phyloP scores from a whole-genome alignment of 2,113 vertebrate genomes.

The Saimiri boliviensis region DNA sequence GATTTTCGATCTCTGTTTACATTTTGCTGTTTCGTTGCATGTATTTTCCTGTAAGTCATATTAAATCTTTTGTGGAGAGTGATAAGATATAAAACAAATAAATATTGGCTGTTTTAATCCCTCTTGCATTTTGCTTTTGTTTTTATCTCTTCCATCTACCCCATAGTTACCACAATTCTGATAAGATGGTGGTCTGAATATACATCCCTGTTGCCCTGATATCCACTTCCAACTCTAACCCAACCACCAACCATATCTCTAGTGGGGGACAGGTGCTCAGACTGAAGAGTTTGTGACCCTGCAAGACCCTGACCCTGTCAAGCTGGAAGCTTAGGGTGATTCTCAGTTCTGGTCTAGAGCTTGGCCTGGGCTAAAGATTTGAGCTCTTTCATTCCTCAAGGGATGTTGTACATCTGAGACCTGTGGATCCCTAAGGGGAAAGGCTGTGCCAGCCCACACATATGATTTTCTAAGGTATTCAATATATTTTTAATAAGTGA shows the following conservation, averaged over 20 bases:
- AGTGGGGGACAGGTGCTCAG: neutral
- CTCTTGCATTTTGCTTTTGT: neutral
- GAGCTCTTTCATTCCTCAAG: neutral
- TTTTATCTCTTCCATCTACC: constrained; percentile 1
- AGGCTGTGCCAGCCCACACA: neutral
- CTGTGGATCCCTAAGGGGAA: neutral
- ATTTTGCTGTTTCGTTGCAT: constrained; percentile 23
- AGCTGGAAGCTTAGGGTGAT: neutral
- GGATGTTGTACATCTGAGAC: neutral
- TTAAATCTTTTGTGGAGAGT: constrained; percentile 34
- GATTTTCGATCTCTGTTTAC: constrained; percentile 45
- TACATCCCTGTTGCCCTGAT: neutral
- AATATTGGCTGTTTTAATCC: neutral
- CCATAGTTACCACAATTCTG: neutral
- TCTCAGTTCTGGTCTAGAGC: neutral
- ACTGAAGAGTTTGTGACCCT: neutral
- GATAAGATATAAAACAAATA: constrained; percentile 27
- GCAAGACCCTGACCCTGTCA: neutral
- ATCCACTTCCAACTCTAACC: neutral
- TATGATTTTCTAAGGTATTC: neutral
- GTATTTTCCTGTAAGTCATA: constrained; percentile 16
- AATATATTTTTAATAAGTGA: constrained; percentile 15
- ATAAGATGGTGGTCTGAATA: neutral
- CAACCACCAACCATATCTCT: neutral
- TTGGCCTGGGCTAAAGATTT: neutral